Percentiles rank a stretch among this genome's conserved stretches.
These are phyloP conservation scores for Geodia barretti DNA, from an alignment of 37 sponge, comb jelly and placozoan species.

Conservation along the genomic window DNA sequence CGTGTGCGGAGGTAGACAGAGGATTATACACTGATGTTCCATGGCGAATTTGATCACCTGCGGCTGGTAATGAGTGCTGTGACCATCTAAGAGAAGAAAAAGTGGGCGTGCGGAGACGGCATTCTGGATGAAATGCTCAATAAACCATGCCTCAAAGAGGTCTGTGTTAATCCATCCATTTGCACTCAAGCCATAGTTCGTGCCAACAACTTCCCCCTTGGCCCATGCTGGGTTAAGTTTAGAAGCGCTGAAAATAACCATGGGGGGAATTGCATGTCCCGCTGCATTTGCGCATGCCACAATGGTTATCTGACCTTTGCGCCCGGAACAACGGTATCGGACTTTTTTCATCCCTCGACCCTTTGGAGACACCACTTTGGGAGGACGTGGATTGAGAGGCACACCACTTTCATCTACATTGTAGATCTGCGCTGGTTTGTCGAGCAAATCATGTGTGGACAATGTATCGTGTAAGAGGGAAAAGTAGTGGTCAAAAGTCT, in stretches of 20 bases:
- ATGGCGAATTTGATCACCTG: constrained; percentile 3
- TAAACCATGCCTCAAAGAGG: constrained; percentile 41
- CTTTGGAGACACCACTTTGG: constrained; percentile 14
- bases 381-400: constrained; percentile 42
- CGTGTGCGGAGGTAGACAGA: too few species aligned
- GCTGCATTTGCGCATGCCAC: constrained; percentile 34
- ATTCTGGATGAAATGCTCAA: constrained; percentile 15
- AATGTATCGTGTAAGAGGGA: constrained; percentile 21
- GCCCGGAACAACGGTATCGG: constrained; percentile 1
- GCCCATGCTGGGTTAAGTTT: constrained; percentile 4
- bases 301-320: constrained; percentile 28
- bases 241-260: constrained; percentile 17
- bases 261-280: constrained; percentile 16
- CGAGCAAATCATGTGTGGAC: constrained; percentile 8
- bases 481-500: constrained; percentile 23
- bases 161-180: constrained; percentile 28
- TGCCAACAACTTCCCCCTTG: constrained; percentile 27
- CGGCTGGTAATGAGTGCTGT: constrained; percentile 4
- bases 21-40: neutral
- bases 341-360: constrained; percentile 45
- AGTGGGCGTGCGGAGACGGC: constrained; percentile 29
- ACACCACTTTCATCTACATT: constrained; percentile 62
- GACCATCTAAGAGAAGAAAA: constrained; percentile 12
- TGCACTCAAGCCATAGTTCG: constrained; percentile 28
- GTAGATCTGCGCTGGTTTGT: constrained; percentile 34